Evolutionary conservation across 1,140 invertebrate genomes (phyloP).

Genomic region (Macrobrachium rosenbergii): DNA sequence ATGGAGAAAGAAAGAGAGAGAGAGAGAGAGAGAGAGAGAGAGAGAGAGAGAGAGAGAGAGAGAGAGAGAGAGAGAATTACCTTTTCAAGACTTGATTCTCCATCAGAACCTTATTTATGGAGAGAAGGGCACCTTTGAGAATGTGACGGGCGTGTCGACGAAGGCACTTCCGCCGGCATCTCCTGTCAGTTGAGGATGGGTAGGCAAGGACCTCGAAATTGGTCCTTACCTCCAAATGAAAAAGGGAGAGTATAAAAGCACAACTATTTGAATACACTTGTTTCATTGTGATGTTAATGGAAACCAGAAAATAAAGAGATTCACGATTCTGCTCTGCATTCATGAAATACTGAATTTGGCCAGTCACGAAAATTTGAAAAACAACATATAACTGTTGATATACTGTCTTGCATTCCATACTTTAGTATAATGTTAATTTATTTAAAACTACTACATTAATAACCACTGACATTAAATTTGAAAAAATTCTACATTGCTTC

Average conservation of each 20-base stretch:
- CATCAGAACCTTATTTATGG: slow-evolving; percentile 26
- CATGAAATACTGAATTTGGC: too few species aligned
- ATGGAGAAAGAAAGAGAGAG: not conserved
- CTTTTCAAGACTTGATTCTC: slow-evolving; percentile 15
- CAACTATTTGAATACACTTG: not conserved
- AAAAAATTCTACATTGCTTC: too few species aligned
- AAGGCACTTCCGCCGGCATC: slow-evolving; percentile 13
- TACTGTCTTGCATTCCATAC: too few species aligned
- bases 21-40: not conserved
- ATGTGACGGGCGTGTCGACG: slow-evolving; percentile 1
- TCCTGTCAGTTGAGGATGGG: slow-evolving; percentile 3
- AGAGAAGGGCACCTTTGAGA: not conserved
- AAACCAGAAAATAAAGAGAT: too few species aligned
- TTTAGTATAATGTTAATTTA: too few species aligned
- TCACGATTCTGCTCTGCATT: too few species aligned
- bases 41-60: too few species aligned
- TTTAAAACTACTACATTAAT: too few species aligned
- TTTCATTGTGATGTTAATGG: too few species aligned
- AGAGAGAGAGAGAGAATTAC: not conserved
- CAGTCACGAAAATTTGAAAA: too few species aligned
- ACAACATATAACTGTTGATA: too few species aligned
- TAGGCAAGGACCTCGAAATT: slow-evolving; percentile 42
- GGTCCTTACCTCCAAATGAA: slow-evolving; percentile 23
- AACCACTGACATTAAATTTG: too few species aligned
- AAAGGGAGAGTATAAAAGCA: not conserved